Evolutionary conservation across 2,888 invertebrate genomes (phyloP).

Genomic region (Caenorhabditis afra): DNA sequence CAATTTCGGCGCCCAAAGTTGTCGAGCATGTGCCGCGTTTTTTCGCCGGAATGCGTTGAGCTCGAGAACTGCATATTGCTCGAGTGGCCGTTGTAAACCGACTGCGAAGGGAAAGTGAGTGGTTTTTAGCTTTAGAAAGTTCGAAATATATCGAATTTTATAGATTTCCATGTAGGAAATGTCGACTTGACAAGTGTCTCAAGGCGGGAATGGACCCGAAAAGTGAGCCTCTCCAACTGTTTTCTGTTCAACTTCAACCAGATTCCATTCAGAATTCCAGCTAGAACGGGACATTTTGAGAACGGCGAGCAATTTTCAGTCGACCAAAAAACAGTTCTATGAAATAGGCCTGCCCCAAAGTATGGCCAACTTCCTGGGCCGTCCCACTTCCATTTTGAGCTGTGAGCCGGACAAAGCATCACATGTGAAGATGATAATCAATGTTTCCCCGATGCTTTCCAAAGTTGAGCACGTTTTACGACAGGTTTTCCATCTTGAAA

Average conservation of each 20-base stretch:
- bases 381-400: neutral
- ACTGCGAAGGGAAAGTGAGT: neutral
- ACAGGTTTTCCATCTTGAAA: neutral
- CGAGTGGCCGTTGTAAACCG: neutral
- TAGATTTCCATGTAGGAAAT: slow-evolving; percentile 21
- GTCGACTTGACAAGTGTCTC: slow-evolving; percentile 18
- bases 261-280: slow-evolving; percentile 11
- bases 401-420: slow-evolving; percentile 19
- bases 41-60: slow-evolving; percentile 21
- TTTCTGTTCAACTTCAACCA: too few species aligned
- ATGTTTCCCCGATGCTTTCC: slow-evolving; percentile 3
- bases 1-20: slow-evolving; percentile 47
- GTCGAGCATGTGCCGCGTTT: slow-evolving; percentile 48
- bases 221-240: slow-evolving; percentile 1
- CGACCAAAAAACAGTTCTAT: neutral
- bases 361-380: slow-evolving; percentile 10
- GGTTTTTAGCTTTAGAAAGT: neutral
- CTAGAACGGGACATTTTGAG: slow-evolving; percentile 7
- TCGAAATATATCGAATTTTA: neutral
- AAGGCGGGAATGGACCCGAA: slow-evolving; percentile 13
- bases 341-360: neutral
- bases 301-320: slow-evolving; percentile 9
- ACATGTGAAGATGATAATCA: slow-evolving; percentile 9
- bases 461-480: neutral
- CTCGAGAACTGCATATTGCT: neutral